phyloP scores from a whole-genome alignment of 2,888 invertebrate genomes.

The Tenodera sinensis region DNA sequence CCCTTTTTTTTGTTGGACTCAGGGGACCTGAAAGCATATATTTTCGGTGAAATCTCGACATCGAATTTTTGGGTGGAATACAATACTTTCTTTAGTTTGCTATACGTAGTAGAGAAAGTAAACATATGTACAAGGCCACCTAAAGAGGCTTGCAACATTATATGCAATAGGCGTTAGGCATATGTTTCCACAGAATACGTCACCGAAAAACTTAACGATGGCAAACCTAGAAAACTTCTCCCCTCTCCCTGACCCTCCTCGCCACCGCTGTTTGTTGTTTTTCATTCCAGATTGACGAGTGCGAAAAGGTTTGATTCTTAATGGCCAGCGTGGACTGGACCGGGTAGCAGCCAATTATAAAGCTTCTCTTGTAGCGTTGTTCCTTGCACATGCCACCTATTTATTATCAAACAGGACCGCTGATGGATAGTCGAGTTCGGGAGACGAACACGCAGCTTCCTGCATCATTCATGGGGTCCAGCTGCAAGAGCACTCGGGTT shows the following conservation, averaged over 20 bases:
- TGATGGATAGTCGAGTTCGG: neutral
- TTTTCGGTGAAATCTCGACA: too few relatives aligned
- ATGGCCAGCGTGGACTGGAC: neutral
- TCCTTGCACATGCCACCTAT: neutral
- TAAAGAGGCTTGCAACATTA: too few relatives aligned
- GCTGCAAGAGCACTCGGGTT: neutral
- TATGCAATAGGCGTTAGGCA: neutral
- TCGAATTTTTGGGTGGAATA: too few relatives aligned
- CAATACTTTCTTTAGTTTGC: too few relatives aligned
- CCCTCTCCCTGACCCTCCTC: too few relatives aligned
- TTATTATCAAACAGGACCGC: neutral
- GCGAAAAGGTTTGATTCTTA: slow-evolving; percentile 3
- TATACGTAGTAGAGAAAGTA: too few relatives aligned
- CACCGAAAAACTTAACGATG: neutral
- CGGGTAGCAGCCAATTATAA: neutral
- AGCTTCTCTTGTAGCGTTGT: neutral
- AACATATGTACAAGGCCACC: too few relatives aligned
- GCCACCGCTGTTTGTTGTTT: neutral
- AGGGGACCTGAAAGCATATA: too few relatives aligned
- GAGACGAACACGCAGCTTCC: neutral
- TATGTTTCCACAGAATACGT: neutral
- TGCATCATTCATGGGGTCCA: neutral
- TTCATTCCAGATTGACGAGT: neutral
- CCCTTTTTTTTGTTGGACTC: too few relatives aligned
- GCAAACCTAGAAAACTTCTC: neutral